Evolutionary conservation across 2,113 vertebrate genomes (phyloP), one percentile per base, ranked within the genome.

Genomic region (Pluvialis apricaria): DNA sequence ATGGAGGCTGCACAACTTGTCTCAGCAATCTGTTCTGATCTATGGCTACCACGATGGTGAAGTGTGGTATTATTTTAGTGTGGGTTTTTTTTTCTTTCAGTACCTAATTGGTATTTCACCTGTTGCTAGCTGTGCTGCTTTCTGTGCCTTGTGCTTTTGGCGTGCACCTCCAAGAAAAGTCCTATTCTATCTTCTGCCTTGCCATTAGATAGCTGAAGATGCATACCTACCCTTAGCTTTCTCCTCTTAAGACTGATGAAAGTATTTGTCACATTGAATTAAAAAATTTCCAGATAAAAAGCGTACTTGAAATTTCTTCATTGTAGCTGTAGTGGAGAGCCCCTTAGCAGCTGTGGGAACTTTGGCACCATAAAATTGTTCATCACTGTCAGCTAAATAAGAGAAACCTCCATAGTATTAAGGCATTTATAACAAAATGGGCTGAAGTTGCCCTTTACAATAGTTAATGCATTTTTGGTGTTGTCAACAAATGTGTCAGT

Each of bases 31-130:
- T 34, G 4, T 44, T 79, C 45, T 45, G n/a, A 36, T 57, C 49
- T 36, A 12, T 0, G 1, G 47, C 36, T 66, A 4, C 40, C 3
- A 2, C 18, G 16, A 32, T 52, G 24, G 15, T 51, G 34, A 54
- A 75, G 14, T 13, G 29, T n/a, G 17, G 17, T 42, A 14, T 32
- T 51, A 51, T 51, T 24, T 51, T 29, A 22, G 12, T 60, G 44
- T 55, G 12, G 6, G 10, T 6, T 13, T 15, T 15, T 61, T 22
- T 24, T 32, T 10, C 16, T 68, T 14, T 13, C 24, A 11, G 8
- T 16, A 38, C 69, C 16, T 38, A n/a, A 42, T 2, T 36, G 5
- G 5, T 25, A 34, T 61, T 73, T 64, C 11, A 16, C 17, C 78
- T 78, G 44, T 25, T 69, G 57, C 20, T 20, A 49, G 45, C 57